phyloP scores from a whole-genome alignment of 2,797 vertebrate genomes.

The Peromyscus melanophrys region DNA sequence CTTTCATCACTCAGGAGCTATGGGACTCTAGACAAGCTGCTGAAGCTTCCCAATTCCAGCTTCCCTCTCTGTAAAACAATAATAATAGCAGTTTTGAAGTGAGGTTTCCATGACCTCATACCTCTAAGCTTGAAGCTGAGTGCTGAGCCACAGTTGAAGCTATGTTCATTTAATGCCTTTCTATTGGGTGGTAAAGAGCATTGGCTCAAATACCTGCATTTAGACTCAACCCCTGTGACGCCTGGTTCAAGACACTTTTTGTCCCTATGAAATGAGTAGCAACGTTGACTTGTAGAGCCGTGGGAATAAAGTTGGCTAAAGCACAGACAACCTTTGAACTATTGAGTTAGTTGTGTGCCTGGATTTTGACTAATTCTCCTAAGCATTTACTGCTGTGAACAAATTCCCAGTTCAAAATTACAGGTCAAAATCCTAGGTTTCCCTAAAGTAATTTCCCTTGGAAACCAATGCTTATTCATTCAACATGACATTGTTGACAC shows the following conservation, averaged over 20 bases:
- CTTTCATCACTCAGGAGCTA: neutral
- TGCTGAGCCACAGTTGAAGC: neutral
- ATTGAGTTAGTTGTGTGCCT: neutral
- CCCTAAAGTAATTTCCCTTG: neutral
- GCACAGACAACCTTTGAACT: constrained; percentile 4
- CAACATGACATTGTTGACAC: neutral
- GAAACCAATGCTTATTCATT: constrained; percentile 10
- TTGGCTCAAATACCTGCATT: neutral
- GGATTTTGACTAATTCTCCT: constrained; percentile 24
- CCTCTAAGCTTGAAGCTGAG: fast-evolving
- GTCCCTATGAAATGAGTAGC: neutral
- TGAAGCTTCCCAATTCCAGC: neutral
- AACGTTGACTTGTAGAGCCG: neutral
- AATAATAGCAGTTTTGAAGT: neutral
- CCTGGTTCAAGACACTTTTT: neutral
- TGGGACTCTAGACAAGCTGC: neutral
- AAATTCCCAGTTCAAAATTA: constrained; percentile 10
- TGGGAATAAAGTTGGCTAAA: constrained; percentile 34
- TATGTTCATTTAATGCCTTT: neutral
- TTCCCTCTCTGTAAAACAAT: neutral
- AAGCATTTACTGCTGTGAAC: neutral
- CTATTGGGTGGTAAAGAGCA: neutral
- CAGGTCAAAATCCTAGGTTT: constrained; percentile 3
- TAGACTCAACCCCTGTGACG: neutral
- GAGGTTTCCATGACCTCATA: neutral